phyloP scores from a whole-genome alignment of 35 echinoderm and acorn worm species.

The Apostichopus japonicus region DNA sequence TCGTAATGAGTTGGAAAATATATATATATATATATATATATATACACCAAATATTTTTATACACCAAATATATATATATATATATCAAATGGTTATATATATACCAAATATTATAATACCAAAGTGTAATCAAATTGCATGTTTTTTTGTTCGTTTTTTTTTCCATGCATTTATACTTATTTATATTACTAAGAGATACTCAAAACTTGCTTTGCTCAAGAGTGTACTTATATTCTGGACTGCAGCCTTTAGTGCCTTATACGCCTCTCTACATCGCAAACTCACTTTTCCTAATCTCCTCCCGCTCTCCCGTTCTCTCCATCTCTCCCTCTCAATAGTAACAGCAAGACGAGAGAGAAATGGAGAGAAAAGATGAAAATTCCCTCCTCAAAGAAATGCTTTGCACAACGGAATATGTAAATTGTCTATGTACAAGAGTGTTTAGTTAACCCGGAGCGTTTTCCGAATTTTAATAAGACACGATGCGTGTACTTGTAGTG shows the following conservation, averaged over 20 bases:
- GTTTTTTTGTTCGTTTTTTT: no score
- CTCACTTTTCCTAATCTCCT: not conserved
- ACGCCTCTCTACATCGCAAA: no score
- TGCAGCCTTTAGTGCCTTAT: not conserved
- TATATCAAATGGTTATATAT: no score
- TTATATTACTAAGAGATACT: no score
- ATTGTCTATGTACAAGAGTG: not conserved
- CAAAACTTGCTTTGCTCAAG: not conserved
- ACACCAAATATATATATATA: no score
- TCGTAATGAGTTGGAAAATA: no score
- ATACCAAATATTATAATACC: no score
- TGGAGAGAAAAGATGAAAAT: no score
- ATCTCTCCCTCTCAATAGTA: not conserved
- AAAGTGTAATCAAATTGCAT: no score
- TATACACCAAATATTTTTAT: no score
- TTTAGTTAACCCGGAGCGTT: not conserved
- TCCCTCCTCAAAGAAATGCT: not conserved
- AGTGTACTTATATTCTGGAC: not conserved
- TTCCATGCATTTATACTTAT: not conserved
- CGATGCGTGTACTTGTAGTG: not conserved
- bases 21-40: no score
- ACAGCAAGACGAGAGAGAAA: no score
- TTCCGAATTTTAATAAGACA: not conserved
- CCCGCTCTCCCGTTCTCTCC: not conserved
- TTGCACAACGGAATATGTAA: not conserved